Base-by-base conservation (phyloP, 2,113 vertebrate species). In the Hemicordylus capensis region DNA sequence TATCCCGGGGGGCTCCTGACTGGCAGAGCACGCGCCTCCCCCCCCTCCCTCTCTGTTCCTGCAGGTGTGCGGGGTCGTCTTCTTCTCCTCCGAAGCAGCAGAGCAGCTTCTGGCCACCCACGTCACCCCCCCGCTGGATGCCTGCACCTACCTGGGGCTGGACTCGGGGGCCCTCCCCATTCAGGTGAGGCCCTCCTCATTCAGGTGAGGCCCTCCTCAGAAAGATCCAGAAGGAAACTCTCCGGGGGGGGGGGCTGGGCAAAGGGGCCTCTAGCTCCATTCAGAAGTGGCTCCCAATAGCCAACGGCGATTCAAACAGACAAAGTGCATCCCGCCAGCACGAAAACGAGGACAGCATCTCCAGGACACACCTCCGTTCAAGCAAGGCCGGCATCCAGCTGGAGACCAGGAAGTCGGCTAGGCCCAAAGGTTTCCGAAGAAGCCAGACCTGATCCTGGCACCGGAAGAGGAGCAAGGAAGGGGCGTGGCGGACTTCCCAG, bases 101-200 rank as follows among this genome's bases (percentile, higher is more conserved):
- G 99, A 99, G 92, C 97, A 96, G 86, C 95, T 99, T n/a, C 94
- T 99, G 67, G 97, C 98, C 91, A 97, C 97, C 48, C 98, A 99
- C 0, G 98, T 99, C 80, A 93, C 94, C 37, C 96, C 98, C 1
- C 99, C 99, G 1, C 94, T 99, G 91, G 97, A 99, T 0, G 98
- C 98, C 83, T 99, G 99, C 93, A 99, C 98, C 63, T 99, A 99
- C 89, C 94, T 99, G 96, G 99, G 99, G 61, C 94, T 99, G 94
- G 99, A 99, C 92, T 99, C 98, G 0, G 98, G 98, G 78, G 98
- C 98, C 72, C 97, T 91, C 1, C 96, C 98, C 74, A 93, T 99
- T 26, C 97, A 98, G 98, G 99, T 99, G 87, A 74, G 79, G 46
- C 39, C 44, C 24, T 5, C 26, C 44, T 14, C 10, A 42, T 24